Conservation (phyloP, 2,888 invertebrate species). For the Hyposoter didymator region DNA sequence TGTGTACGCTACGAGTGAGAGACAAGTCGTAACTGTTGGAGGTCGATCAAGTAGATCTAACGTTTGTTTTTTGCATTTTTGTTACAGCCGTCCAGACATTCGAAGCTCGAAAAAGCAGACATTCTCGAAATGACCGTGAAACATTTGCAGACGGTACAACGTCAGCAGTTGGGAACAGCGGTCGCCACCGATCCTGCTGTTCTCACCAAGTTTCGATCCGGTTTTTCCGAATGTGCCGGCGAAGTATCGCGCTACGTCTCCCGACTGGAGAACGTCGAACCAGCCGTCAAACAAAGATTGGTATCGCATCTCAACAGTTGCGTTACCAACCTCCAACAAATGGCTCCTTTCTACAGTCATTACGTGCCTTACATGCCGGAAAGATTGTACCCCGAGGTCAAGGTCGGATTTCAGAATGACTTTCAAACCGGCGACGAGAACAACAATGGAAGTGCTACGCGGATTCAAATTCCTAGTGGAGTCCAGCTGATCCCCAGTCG, state of each 20-base stretch:
- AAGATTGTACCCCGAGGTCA: conserved; percentile 82
- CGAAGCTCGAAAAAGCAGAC: conserved; percentile 98
- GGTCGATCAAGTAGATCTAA: conserved; percentile 15
- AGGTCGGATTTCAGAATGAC: conserved; percentile 82
- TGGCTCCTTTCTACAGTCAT: conserved; percentile 83
- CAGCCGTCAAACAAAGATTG: conserved; percentile 87
- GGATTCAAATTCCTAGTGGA: conserved; percentile 87
- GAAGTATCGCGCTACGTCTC: conserved; percentile 91
- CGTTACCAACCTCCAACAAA: conserved; percentile 87
- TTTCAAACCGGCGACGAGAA: conserved; percentile 84
- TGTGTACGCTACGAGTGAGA: not conserved
- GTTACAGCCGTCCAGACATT: conserved; percentile 95
- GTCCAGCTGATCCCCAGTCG: conserved; percentile 88
- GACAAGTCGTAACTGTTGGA: not conserved
- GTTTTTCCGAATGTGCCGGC: conserved; percentile 94
- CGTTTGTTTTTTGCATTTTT: conserved; percentile 8
- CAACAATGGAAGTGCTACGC: conserved; percentile 84
- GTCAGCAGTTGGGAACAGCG: conserved; percentile 93
- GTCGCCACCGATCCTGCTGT: conserved; percentile 94
- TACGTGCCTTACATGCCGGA: conserved; percentile 83
- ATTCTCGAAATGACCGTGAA: conserved; percentile 98
- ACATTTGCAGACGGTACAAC: conserved; percentile 94
- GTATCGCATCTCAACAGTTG: conserved; percentile 88
- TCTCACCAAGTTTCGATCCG: conserved; percentile 93
- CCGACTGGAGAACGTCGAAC: conserved; percentile 88